phyloP scores from a whole-genome alignment of 1,140 invertebrate species.

The Sminthurides bifidus region DNA sequence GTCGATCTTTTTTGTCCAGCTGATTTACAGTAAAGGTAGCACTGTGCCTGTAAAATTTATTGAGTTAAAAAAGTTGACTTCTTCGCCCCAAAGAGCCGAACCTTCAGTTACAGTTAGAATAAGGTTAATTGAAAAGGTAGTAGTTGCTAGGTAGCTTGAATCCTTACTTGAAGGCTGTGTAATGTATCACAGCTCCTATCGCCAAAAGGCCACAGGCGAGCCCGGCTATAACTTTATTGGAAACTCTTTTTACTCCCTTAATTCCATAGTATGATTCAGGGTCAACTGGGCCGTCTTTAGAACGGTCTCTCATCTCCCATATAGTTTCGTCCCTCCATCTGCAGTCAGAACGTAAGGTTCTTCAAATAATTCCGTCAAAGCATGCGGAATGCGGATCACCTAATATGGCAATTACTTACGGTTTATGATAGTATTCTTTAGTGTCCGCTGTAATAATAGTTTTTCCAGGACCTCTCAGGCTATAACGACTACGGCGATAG shows the following conservation, averaged over 20 bases:
- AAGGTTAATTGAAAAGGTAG: too few relatives aligned
- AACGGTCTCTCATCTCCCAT: constrained; percentile 23
- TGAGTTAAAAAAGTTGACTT: too few relatives aligned
- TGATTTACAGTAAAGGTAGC: too few relatives aligned
- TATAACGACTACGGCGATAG: background rate
- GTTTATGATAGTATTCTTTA: background rate
- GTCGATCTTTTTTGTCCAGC: too few relatives aligned
- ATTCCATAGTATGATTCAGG: constrained; percentile 45
- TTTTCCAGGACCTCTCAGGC: too few relatives aligned
- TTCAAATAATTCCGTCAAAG: background rate
- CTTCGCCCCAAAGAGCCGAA: background rate
- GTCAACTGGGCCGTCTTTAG: constrained; percentile 11
- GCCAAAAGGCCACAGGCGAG: constrained; percentile 41
- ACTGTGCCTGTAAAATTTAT: too few relatives aligned
- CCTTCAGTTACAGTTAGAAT: background rate
- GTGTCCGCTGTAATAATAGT: background rate
- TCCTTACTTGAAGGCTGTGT: constrained; percentile 44
- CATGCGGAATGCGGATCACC: too few relatives aligned
- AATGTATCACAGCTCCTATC: constrained; percentile 43
- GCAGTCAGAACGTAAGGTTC: background rate
- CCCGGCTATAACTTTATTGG: constrained; percentile 45
- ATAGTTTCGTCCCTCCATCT: constrained; percentile 27
- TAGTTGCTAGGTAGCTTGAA: background rate
- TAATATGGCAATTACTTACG: background rate
- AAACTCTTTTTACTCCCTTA: constrained; percentile 43